These are phyloP conservation scores for Hypsibius dujardini DNA, from an alignment of 1,140 invertebrate species.

Conservation along the genomic window DNA sequence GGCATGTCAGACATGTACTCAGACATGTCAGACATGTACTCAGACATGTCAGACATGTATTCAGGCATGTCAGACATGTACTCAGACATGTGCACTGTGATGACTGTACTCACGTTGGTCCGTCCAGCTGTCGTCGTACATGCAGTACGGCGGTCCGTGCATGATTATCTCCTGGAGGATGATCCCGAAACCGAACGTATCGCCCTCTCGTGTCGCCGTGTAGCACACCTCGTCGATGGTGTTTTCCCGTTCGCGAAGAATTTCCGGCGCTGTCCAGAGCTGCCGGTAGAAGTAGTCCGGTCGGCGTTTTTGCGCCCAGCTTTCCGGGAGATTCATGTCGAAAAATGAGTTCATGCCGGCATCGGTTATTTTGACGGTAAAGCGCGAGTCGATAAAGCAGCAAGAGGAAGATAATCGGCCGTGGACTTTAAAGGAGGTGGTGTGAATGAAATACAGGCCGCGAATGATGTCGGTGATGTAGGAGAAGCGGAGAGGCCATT, in stretches of 20 bases:
- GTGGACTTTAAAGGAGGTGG: conserved; percentile 70
- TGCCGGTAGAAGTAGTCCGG: conserved; percentile 2
- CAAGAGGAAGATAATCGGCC: conserved; percentile 90
- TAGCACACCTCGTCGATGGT: not conserved
- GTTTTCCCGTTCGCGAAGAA: conserved; percentile 37
- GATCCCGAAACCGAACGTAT: conserved; percentile 1
- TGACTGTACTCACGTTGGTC: not conserved
- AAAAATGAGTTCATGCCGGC: conserved; percentile 51
- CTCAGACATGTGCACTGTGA: too few relatives aligned
- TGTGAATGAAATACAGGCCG: conserved; percentile 84
- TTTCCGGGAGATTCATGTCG: conserved; percentile 31
- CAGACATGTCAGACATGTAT: too few relatives aligned
- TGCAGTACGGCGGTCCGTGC: not conserved
- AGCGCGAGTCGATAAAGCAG: conserved; percentile 89
- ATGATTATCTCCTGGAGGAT: conserved; percentile 11
- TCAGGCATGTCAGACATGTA: too few relatives aligned
- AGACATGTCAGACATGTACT: too few relatives aligned
- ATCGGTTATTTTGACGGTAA: conserved; percentile 90
- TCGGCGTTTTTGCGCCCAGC: conserved; percentile 32
- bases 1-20: too few relatives aligned
- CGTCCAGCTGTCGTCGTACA: conserved; percentile 9
- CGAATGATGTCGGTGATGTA: conserved; percentile 32
- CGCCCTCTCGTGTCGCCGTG: not conserved
- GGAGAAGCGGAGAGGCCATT: conserved; percentile 12
- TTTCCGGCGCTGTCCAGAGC: conserved; percentile 73